Conservation (phyloP, 1,140 invertebrate genomes). For the Drosophila saltans region DNA sequence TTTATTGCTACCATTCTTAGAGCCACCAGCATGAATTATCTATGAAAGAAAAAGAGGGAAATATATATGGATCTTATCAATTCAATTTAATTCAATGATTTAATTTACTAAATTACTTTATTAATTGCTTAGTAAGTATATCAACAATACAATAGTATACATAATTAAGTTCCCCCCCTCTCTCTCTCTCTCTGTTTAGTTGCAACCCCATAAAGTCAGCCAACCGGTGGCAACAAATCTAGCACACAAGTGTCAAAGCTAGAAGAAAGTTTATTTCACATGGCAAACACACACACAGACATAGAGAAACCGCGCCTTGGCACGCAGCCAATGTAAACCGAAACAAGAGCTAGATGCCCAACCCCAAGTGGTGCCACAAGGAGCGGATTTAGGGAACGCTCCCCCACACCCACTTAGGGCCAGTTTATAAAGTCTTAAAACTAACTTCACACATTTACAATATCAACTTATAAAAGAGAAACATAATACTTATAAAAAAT, state of each 20-base stretch:
- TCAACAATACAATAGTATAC: constrained; percentile 6
- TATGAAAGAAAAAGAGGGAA: constrained; percentile 25
- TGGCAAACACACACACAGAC: constrained; percentile 24
- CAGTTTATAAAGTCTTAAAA: too few relatives aligned
- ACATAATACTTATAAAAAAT: too few relatives aligned
- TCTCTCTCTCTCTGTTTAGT: too few relatives aligned
- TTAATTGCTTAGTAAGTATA: constrained; percentile 33
- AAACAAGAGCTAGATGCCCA: constrained; percentile 4
- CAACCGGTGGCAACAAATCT: constrained; percentile 21
- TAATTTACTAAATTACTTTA: constrained; percentile 40
- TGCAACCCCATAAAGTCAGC: not conserved
- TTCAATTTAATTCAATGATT: constrained; percentile 27
- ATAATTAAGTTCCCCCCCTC: constrained; percentile 1
- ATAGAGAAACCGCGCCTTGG: constrained; percentile 54
- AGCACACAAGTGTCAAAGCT: constrained; percentile 50
- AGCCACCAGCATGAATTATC: constrained; percentile 81
- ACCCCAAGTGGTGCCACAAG: not conserved
- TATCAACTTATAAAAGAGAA: too few relatives aligned
- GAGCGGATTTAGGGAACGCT: not conserved
- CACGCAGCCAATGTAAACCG: constrained; percentile 59
- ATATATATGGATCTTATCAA: constrained; percentile 17
- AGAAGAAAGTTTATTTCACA: constrained; percentile 48
- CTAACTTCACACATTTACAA: too few relatives aligned
- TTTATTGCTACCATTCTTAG: constrained; percentile 51
- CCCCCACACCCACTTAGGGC: too few relatives aligned